A percentile compares a stretch with the other conserved stretches of the same genome.
phyloP scores from a whole-genome alignment of 2,888 invertebrate genomes.

The Stomorhina lunata region DNA sequence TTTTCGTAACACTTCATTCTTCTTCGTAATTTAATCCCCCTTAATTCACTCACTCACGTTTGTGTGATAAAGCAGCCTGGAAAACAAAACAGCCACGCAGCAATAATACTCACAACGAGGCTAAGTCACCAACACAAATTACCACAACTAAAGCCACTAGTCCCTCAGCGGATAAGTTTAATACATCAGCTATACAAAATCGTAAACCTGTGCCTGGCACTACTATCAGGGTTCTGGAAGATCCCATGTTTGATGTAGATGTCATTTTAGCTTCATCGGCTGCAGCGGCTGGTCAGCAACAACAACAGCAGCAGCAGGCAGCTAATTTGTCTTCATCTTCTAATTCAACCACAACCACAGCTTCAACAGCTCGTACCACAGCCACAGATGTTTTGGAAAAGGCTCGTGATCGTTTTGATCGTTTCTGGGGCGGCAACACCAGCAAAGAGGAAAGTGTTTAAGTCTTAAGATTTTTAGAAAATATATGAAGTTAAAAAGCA shows the following conservation, averaged over 20 bases:
- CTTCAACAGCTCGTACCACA: constrained; percentile 75
- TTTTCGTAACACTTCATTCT: constrained; percentile 68
- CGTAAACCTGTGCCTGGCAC: constrained; percentile 80
- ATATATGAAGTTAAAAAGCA: constrained; percentile 43
- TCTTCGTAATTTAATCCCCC: constrained; percentile 66
- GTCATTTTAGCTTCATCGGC: constrained; percentile 60
- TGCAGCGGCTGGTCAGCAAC: constrained; percentile 37
- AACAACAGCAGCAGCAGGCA: constrained; percentile 51
- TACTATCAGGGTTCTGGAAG: constrained; percentile 81
- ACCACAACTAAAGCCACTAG: constrained; percentile 61
- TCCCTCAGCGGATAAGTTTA: constrained; percentile 50
- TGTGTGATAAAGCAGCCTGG: constrained; percentile 73
- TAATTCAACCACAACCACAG: constrained; percentile 71
- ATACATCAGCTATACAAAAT: constrained; percentile 46
- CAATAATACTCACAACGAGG: constrained; percentile 70
- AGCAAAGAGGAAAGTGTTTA: constrained; percentile 82
- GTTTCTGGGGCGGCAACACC: constrained; percentile 88
- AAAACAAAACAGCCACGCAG: constrained; percentile 63
- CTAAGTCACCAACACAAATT: constrained; percentile 42
- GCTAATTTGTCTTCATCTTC: constrained; percentile 69
- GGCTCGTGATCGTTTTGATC: constrained; percentile 90
- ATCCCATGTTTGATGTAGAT: constrained; percentile 81
- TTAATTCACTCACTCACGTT: constrained; percentile 68
- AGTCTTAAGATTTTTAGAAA: constrained; percentile 44
- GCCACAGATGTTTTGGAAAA: constrained; percentile 89